phyloP scores from a whole-genome alignment of 2,888 invertebrate species.

The Ptychoptera albimana region DNA sequence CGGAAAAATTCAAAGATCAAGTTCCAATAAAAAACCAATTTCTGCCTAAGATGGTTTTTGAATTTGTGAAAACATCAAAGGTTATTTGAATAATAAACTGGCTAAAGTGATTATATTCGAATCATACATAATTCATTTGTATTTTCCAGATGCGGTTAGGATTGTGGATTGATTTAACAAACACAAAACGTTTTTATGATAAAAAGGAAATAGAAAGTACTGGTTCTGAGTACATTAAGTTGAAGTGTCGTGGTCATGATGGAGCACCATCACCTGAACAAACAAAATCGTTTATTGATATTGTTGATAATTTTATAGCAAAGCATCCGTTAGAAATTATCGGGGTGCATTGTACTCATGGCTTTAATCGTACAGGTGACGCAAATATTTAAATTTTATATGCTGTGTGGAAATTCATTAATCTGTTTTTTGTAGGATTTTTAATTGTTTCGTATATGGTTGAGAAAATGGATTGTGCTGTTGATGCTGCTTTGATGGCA shows the following conservation, averaged over 20 bases:
- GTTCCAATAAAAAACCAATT: slow-evolving; percentile 75
- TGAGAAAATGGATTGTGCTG: slow-evolving; percentile 62
- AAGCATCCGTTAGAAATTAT: slow-evolving; percentile 57
- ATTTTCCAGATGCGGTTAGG: slow-evolving; percentile 63
- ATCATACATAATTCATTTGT: slow-evolving; percentile 3
- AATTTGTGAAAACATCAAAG: slow-evolving; percentile 58
- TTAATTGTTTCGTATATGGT: slow-evolving; percentile 84
- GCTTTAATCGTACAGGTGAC: slow-evolving; percentile 91
- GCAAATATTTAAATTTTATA: neutral
- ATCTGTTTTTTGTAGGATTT: slow-evolving; percentile 44
- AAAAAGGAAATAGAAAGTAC: slow-evolving; percentile 57
- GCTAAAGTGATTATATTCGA: too few species aligned
- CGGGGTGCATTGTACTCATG: slow-evolving; percentile 89
- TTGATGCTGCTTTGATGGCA: slow-evolving; percentile 65
- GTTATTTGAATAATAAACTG: too few species aligned
- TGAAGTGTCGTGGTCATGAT: slow-evolving; percentile 82
- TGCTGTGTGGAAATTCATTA: too few species aligned
- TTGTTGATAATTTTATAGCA: slow-evolving; percentile 62
- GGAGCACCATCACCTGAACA: slow-evolving; percentile 82
- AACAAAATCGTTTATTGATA: slow-evolving; percentile 61
- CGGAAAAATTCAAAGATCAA: slow-evolving; percentile 61
- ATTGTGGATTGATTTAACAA: slow-evolving; percentile 92
- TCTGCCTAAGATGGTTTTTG: slow-evolving; percentile 74
- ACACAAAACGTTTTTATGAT: slow-evolving; percentile 86
- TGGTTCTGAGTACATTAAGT: slow-evolving; percentile 71